A percentile compares a stretch with the other conserved stretches of the same genome.
These are phyloP conservation scores for Eurosta solidaginis DNA, from an alignment of 1,140 invertebrate genomes.

Conservation along the genomic window DNA sequence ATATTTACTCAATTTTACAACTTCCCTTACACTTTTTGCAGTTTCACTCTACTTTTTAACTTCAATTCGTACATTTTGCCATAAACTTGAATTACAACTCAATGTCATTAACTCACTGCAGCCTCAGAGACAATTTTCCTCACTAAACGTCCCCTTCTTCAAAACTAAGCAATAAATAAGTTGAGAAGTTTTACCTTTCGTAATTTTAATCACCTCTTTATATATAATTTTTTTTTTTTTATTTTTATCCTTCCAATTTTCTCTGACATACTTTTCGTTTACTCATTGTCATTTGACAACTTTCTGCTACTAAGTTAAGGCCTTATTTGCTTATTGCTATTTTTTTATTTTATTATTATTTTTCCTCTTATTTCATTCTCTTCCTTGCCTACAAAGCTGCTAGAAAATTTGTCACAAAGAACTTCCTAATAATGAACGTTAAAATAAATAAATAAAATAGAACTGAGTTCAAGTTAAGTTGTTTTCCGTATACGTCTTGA, in stretches of 20 bases:
- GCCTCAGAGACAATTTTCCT: neutral
- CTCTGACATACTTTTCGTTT: neutral
- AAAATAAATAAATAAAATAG: neutral
- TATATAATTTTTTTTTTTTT: neutral
- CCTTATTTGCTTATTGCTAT: no score
- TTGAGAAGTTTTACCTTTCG: neutral
- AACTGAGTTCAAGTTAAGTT: neutral
- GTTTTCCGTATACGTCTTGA: neutral
- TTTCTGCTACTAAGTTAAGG: no score
- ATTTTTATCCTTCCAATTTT: neutral
- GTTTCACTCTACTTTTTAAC: neutral
- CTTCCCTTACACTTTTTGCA: neutral
- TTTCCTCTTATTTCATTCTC: neutral
- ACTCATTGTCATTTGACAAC: constrained; percentile 5
- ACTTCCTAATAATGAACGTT: constrained; percentile 3
- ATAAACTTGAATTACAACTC: neutral
- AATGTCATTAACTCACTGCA: neutral
- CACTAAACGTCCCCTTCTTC: neutral
- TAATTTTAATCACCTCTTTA: constrained; percentile 13
- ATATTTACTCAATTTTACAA: no score
- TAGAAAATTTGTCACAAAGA: neutral
- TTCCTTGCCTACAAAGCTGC: neutral
- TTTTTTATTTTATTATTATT: no score
- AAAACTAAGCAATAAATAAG: neutral
- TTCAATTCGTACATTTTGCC: neutral